Evolutionary conservation across 2,113 vertebrate genomes (phyloP).

Genomic region (Morone saxatilis): DNA sequence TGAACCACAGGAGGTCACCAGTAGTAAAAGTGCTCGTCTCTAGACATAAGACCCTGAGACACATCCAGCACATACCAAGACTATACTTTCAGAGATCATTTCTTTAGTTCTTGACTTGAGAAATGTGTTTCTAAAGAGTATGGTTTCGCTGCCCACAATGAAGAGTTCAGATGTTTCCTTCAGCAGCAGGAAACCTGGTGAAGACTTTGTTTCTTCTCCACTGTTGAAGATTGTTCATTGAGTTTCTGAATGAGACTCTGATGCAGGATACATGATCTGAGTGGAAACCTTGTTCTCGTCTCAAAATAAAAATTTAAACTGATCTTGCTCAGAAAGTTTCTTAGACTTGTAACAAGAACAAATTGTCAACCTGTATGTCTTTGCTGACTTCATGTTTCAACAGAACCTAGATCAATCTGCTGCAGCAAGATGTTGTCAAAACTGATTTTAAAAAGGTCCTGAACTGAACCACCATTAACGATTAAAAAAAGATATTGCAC

Average conservation of each 20-base stretch:
- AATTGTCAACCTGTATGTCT: no score
- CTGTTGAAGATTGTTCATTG: slow-evolving; percentile 65
- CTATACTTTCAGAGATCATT: slow-evolving; percentile 70
- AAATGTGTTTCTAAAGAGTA: slow-evolving; percentile 63
- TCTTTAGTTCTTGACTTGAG: slow-evolving; percentile 60
- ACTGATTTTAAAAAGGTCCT: no score
- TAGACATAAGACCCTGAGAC: not conserved
- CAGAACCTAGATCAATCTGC: no score
- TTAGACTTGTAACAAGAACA: no score
- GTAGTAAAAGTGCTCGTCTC: not conserved
- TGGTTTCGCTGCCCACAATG: slow-evolving; percentile 52
- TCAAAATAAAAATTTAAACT: no score
- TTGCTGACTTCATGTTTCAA: no score
- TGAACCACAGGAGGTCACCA: not conserved
- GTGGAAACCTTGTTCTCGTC: not conserved
- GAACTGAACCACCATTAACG: no score
- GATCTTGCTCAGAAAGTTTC: no score
- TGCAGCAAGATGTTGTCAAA: no score
- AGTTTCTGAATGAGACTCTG: not conserved
- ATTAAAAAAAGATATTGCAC: no score
- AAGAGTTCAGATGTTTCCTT: slow-evolving; percentile 49
- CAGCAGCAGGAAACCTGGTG: slow-evolving; percentile 60
- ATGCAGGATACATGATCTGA: slow-evolving; percentile 48
- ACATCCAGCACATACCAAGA: slow-evolving; percentile 20
- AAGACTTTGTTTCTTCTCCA: slow-evolving; percentile 23